Percentiles rank a stretch among this genome's conserved stretches.
Evolutionary conservation across 1,140 invertebrate genomes (phyloP).

Genomic region (Cyclargus thomasi): DNA sequence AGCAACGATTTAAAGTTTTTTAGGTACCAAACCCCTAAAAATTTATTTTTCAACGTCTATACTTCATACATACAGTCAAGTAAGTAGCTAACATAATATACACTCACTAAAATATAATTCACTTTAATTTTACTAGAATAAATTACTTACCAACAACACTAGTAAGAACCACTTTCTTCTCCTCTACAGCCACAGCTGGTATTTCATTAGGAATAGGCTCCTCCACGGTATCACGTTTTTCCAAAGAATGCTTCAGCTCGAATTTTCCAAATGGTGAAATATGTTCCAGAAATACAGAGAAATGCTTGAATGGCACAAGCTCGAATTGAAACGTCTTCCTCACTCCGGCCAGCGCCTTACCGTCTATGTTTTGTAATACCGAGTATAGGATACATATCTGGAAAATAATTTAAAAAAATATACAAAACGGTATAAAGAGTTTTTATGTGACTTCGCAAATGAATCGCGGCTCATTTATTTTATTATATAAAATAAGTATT

Average conservation of each 20-base stretch:
- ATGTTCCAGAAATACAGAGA: constrained; percentile 35
- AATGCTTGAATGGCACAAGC: constrained; percentile 36
- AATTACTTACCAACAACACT: constrained; percentile 12
- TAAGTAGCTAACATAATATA: no score
- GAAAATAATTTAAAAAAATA: no score
- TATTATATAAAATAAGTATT: no score
- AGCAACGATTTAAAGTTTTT: no score
- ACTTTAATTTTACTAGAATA: no score
- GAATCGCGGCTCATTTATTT: no score
- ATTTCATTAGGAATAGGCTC: constrained; percentile 24
- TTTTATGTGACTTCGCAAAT: no score
- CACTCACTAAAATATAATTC: no score
- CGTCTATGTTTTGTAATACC: constrained; percentile 3
- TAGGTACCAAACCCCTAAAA: no score
- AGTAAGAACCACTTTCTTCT: constrained; percentile 13
- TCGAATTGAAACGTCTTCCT: constrained; percentile 42
- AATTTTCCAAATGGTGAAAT: constrained; percentile 49
- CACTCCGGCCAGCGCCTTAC: neutral
- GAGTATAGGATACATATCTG: constrained; percentile 10
- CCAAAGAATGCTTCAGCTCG: constrained; percentile 41
- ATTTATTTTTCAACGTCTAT: no score
- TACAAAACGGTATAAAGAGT: no score
- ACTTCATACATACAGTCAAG: no score
- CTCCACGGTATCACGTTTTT: constrained; percentile 28
- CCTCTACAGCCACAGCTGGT: constrained; percentile 17